phyloP scores from a whole-genome alignment of 2,797 vertebrate species.

The Morelia viridis region DNA sequence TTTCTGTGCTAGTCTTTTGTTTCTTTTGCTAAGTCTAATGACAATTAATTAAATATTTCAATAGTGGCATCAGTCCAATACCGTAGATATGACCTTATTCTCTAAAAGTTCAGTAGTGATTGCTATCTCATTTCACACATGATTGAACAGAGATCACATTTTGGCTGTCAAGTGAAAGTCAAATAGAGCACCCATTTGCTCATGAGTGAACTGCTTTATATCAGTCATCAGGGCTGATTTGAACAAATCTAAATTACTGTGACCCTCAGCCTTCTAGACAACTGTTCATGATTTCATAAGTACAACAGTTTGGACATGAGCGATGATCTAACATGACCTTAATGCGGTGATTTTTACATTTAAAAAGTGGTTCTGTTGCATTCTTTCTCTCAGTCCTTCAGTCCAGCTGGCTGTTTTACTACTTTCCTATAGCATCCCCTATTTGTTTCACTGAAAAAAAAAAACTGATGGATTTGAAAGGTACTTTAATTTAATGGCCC shows the following conservation, averaged over 20 bases:
- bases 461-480: not conserved
- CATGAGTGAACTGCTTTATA: not conserved
- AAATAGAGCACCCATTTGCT: not conserved
- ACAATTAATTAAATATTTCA: conserved; percentile 5
- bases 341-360: not conserved
- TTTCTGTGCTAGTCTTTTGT: not conserved
- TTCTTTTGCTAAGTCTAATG: conserved; percentile 9
- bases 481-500: not conserved
- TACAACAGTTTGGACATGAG: not conserved
- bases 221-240: not conserved
- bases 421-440: not conserved
- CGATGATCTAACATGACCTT: not conserved
- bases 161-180: not conserved
- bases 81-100: not conserved
- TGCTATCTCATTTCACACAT: conserved; percentile 17
- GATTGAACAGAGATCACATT: conserved; percentile 14
- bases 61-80: not conserved
- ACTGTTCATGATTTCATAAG: not conserved
- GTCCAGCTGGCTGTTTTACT: not conserved
- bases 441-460: not conserved
- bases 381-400: not conserved
- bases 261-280: not conserved
- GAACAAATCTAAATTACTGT: not conserved
- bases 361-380: not conserved
- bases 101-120: conserved; percentile 5